These are phyloP conservation scores for Hypsopygia costalis DNA, from an alignment of 2,888 invertebrate genomes.

Conservation along the genomic window DNA sequence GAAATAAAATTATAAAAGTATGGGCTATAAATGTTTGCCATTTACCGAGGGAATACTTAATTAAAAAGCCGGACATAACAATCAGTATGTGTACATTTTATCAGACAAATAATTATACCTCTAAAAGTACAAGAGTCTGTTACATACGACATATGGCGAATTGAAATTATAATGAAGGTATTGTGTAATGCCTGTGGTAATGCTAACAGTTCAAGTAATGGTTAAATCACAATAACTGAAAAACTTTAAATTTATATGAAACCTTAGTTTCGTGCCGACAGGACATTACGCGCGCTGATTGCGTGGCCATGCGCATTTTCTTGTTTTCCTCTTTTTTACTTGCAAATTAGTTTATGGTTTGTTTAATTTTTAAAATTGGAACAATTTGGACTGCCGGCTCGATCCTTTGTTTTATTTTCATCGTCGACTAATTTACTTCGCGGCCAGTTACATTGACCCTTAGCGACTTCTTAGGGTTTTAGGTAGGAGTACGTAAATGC, in stretches of 20 bases:
- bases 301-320: constrained; percentile 44
- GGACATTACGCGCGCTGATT: constrained; percentile 36
- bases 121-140: no score
- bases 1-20: neutral
- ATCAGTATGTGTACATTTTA: no score
- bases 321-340: constrained; percentile 23
- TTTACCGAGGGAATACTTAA: no score
- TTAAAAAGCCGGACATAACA: no score
- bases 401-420: neutral
- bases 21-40: neutral
- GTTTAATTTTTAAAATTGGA: constrained; percentile 24
- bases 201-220: neutral
- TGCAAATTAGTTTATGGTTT: constrained; percentile 49
- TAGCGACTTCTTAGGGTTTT: no score
- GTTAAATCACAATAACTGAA: constrained; percentile 2
- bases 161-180: no score
- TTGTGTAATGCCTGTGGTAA: no score
- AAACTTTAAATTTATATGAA: constrained; percentile 11
- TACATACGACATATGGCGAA: no score
- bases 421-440: neutral
- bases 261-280: constrained; percentile 31
- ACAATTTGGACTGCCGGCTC: constrained; percentile 5
- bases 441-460: neutral
- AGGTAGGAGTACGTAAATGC: no score
- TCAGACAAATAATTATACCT: no score